These are phyloP conservation scores for Hypomecis punctinalis DNA, from an alignment of 2,888 invertebrate species.

Conservation along the genomic window DNA sequence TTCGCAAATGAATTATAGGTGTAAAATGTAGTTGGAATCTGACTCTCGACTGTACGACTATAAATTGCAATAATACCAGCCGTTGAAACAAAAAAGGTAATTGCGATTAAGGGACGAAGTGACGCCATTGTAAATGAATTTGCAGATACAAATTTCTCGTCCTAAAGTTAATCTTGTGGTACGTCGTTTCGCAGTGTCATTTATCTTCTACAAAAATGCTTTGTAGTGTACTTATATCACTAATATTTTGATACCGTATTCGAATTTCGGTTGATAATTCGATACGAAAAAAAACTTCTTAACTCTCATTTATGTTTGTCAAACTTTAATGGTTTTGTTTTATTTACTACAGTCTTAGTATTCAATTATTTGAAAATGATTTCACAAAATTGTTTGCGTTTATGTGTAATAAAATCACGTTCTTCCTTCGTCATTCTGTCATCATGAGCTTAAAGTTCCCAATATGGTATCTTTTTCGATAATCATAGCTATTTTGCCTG, in stretches of 20 bases:
- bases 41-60: constrained; percentile 65
- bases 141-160: constrained; percentile 41
- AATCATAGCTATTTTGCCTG: constrained; percentile 75
- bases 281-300: no score
- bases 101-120: constrained; percentile 57
- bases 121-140: constrained; percentile 53
- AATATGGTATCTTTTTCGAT: constrained; percentile 63
- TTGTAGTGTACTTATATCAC: constrained; percentile 33
- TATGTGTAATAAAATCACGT: constrained; percentile 33
- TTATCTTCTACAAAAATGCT: constrained; percentile 32
- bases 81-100: constrained; percentile 60
- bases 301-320: no score
- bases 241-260: constrained; percentile 23
- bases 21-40: constrained; percentile 73
- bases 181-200: constrained; percentile 30
- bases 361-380: constrained; percentile 57
- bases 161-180: constrained; percentile 31
- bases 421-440: constrained; percentile 62
- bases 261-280: neutral
- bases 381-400: constrained; percentile 31
- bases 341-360: no score
- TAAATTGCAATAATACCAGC: constrained; percentile 72
- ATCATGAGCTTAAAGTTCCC: constrained; percentile 69
- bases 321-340: no score
- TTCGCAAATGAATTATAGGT: constrained; percentile 74